phyloP scores from a whole-genome alignment of 1,140 invertebrate genomes.

The Palaemon carinicauda region DNA sequence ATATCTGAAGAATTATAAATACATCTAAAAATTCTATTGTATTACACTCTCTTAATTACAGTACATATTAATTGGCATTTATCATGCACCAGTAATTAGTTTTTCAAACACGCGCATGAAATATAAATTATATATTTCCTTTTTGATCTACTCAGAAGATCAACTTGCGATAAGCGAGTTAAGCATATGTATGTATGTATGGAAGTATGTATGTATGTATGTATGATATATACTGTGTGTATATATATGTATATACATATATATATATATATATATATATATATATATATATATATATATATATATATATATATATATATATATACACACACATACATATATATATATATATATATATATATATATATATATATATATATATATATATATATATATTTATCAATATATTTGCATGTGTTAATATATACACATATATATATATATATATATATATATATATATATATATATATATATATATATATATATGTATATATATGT shows the following conservation, averaged over 20 bases:
- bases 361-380: neutral
- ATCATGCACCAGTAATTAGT: too few species aligned
- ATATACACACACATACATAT: neutral
- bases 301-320: neutral
- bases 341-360: neutral
- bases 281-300: neutral
- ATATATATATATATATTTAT: neutral
- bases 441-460: neutral
- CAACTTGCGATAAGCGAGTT: too few species aligned
- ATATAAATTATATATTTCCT: too few species aligned
- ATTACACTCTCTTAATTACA: too few species aligned
- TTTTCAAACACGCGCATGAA: too few species aligned
- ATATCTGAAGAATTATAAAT: too few species aligned
- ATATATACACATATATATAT: conserved; percentile 9
- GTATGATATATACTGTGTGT: too few species aligned
- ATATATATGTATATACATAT: neutral
- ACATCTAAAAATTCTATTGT: too few species aligned
- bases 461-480: conserved; percentile 9
- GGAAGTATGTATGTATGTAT: neutral
- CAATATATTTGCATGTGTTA: neutral
- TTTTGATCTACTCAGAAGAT: too few species aligned
- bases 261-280: neutral
- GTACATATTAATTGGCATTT: too few species aligned
- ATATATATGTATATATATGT: neutral
- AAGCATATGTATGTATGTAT: neutral